Evolutionary conservation across 2,797 vertebrate genomes (phyloP), one percentile per base, ranked within the genome.

Genomic region (Cheirogaleus major): DNA sequence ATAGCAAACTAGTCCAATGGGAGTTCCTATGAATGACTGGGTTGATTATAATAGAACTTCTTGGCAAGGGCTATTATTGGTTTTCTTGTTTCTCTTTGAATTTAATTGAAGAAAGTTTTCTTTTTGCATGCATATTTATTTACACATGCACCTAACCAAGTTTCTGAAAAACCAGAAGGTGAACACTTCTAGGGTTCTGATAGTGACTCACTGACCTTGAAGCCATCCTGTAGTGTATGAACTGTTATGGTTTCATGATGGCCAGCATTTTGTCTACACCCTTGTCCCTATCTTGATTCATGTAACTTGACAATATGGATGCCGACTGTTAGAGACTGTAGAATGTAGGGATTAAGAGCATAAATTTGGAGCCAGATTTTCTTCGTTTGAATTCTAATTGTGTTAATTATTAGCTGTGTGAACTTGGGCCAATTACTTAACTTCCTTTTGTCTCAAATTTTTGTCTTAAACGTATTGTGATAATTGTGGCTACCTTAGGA

Each of bases 51-150:
- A 17, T 2, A 86, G 50, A 91, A 78, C 1, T 8, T 80, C 14
- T 79, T 55, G 27, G 57, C 30, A 78, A 96, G 9, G 41, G 14
- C 27, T 92, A 5, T 52, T 25, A 55, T 63, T 52, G 55, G 30
- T 17, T 78, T 76, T 57, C 43, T 80, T 17, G n/a, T 79, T 95
- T 88, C 41, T 82, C 38, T 63, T 92, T 78, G 55, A 94, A 89
- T 48, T 43, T 11, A 57, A 20, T 93, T 76, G 20, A 93, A 17
- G 15, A 82, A 91, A 72, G 0, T 32, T 82, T 50, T 38, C 10
- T 61, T 81, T 25, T 69, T 43, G n/a, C 7, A 14, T 48, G 35
- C 1, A 6, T 63, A 69, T 50, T 72, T 57, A 57, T 61, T 79
- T 92, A 72, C 13, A 70, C 4, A 25, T 10, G 15, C 5, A 12